Percentiles rank a stretch among this genome's conserved stretches.
These are phyloP conservation scores for Temnothorax longispinosus DNA, from an alignment of 1,140 invertebrate species.

Conservation along the genomic window DNA sequence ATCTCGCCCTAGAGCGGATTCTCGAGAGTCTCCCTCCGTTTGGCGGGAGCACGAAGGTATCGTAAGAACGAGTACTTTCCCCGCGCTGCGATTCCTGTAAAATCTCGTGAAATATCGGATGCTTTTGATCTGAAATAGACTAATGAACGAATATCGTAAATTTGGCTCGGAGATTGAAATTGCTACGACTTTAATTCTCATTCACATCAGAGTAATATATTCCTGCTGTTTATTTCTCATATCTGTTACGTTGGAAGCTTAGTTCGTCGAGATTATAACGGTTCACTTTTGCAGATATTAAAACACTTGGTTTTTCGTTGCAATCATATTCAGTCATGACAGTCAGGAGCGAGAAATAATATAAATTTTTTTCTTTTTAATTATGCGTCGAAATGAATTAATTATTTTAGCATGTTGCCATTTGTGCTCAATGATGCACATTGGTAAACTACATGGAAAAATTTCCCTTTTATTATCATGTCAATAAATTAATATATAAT, in stretches of 20 bases:
- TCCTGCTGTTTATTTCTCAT: not conserved
- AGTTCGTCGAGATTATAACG: not conserved
- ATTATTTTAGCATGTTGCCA: not conserved
- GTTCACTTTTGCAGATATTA: not conserved
- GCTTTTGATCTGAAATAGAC: not conserved
- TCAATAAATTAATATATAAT: not conserved
- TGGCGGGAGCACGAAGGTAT: conserved; percentile 62
- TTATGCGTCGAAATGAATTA: not conserved
- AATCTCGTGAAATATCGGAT: not conserved
- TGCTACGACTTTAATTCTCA: not conserved
- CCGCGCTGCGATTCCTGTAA: not conserved
- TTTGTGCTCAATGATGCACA: not conserved
- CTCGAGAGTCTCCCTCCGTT: conserved; percentile 39
- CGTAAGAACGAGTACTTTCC: conserved; percentile 63
- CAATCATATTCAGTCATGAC: not conserved
- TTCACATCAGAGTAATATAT: not conserved
- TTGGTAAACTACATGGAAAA: not conserved
- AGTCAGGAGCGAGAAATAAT: not conserved
- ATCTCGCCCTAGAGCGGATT: conserved; percentile 53
- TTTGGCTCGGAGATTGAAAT: not conserved
- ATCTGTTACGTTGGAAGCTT: not conserved
- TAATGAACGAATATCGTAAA: not conserved
- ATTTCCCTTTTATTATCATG: not conserved
- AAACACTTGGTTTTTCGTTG: not conserved
- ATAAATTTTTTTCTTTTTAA: not conserved